A percentile compares a stretch with the other conserved stretches of the same genome.
phyloP scores from a whole-genome alignment of 2,797 vertebrate genomes.

The Chelidonichthys spinosus region DNA sequence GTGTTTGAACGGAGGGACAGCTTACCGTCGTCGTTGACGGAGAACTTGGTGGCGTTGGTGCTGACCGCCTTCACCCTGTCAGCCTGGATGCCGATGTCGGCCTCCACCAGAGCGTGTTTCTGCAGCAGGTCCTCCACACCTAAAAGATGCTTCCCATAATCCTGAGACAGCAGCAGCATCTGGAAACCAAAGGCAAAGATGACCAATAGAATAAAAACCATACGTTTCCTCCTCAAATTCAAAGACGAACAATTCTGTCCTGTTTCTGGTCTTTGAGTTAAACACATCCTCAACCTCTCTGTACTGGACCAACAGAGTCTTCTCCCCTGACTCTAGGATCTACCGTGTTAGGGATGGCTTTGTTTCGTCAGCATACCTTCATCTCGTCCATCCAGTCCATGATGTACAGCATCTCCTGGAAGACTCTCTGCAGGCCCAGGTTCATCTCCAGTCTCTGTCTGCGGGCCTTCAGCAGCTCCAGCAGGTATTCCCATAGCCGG shows the following conservation, averaged over 20 bases:
- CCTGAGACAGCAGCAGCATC: conserved; percentile 95
- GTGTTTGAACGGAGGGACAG: neutral
- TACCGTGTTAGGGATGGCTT: neutral
- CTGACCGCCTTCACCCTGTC: conserved; percentile 92
- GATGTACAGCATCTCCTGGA: conserved; percentile 98
- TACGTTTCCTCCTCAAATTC: conserved; percentile 85
- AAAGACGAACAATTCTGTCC: neutral
- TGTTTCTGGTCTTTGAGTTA: neutral
- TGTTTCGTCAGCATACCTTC: conserved; percentile 83
- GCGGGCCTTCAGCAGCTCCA: conserved; percentile 94
- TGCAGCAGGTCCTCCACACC: conserved; percentile 96
- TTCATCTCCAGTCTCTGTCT: conserved; percentile 93
- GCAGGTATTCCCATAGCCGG: conserved; percentile 96
- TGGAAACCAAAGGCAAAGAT: conserved; percentile 57
- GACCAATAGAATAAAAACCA: neutral
- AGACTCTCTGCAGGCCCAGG: conserved; percentile 95
- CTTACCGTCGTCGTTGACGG: conserved; percentile 88
- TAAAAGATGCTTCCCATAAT: conserved; percentile 94
- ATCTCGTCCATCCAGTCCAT: conserved; percentile 99
- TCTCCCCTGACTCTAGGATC: neutral
- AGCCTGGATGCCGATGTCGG: conserved; percentile 93
- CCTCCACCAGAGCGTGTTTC: conserved; percentile 94
- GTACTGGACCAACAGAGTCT: neutral
- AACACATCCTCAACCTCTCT: neutral
- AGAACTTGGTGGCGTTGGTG: conserved; percentile 90